Evolutionary conservation across 2,797 vertebrate genomes (phyloP).

Genomic region (Austrolebias charrua): DNA sequence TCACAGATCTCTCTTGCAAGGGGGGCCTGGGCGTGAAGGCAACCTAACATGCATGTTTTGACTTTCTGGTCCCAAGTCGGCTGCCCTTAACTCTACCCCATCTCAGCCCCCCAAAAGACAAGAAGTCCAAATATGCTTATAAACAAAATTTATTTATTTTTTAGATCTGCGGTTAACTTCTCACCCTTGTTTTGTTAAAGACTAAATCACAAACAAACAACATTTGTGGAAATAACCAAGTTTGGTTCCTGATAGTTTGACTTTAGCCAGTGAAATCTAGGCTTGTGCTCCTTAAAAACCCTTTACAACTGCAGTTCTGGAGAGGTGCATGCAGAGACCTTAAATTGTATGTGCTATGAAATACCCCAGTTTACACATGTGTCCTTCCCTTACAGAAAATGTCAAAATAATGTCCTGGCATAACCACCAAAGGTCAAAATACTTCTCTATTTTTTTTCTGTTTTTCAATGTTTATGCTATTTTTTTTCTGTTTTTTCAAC

Average conservation of each 20-base stretch:
- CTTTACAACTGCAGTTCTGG: not conserved
- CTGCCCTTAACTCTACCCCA: no score
- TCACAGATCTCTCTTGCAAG: no score
- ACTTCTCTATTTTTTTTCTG: no score
- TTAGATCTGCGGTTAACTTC: not conserved
- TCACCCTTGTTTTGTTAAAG: not conserved
- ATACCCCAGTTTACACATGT: not conserved
- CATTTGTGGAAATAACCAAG: not conserved
- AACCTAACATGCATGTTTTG: no score
- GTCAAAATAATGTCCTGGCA: not conserved
- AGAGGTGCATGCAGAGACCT: not conserved
- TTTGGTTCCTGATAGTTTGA: not conserved
- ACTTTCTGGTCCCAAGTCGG: no score
- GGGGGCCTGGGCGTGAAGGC: no score
- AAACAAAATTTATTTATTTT: not conserved
- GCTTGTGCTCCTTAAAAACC: not conserved
- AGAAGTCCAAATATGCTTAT: not conserved
- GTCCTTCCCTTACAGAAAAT: not conserved
- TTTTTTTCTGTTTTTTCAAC: no score
- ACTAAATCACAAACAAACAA: not conserved
- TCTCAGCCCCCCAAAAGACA: no score
- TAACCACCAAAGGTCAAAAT: not conserved
- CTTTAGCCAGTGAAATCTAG: not conserved
- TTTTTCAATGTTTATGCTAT: no score
- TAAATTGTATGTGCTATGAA: not conserved